Evolutionary conservation across 2,797 vertebrate genomes (phyloP), one percentile per base, ranked within the genome.

Genomic region (Sphenodon punctatus): DNA sequence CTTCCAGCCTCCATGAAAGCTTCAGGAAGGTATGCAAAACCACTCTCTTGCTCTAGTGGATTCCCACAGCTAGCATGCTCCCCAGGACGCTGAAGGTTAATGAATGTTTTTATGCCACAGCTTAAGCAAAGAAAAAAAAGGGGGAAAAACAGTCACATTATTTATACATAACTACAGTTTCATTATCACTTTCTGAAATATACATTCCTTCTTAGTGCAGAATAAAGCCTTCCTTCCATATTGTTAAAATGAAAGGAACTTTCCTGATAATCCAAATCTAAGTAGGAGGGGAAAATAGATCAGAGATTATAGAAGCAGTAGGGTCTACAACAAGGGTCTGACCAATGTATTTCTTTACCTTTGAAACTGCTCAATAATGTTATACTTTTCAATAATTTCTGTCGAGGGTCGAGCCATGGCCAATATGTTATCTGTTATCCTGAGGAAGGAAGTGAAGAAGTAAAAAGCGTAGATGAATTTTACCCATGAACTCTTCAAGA

Each of bases 1-100:
- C 98, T 97, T 92, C 97, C 97, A 82, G 98, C 97, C 88, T 98
- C 97, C 98, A 99, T 99, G 94, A 99, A 99, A 39, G 92, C 95
- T 93, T 99, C 98, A 7, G 98, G 98, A 85, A 96, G 96, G 93
- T 99, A 99, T 0, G 98, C 98, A 95, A 99, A 99, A 49, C 98
- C 97, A 0, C 98, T 99, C 82, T 98, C 97, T 74, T 96, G 97
- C 90, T 99, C 98, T 93, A 99, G 93, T 2, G 98, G 93, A 88
- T 96, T 97, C 78, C 98, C 98, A 79, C 98, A 99, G 97, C 98
- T 99, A 23, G 98, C 98, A 0, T 99, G 98, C 93, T 99, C 98
- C 68, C 98, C 98, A 7, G 98, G 98, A 61, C 98, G 97, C 95
- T 99, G 98, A 69, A 99, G 97, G 95, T 99, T 99, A 93, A 99